phyloP scores from a whole-genome alignment of 2,797 vertebrate species.

The Macroramphosus scolopax region DNA sequence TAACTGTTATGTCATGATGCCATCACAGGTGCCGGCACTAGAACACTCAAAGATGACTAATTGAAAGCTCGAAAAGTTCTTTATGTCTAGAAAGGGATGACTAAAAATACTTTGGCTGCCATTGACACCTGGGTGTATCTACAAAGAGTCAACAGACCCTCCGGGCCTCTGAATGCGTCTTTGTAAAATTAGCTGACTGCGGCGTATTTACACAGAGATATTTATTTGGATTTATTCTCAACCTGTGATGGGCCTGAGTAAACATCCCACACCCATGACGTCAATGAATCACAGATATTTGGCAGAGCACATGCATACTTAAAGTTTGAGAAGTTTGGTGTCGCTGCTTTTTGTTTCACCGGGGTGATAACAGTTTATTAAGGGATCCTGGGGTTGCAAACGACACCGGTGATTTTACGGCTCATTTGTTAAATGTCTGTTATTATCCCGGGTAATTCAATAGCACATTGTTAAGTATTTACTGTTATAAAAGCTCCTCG shows the following conservation, averaged over 20 bases:
- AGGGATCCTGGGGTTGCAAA: constrained; percentile 7
- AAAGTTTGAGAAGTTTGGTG: constrained; percentile 1
- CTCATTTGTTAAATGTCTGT: constrained; percentile 60
- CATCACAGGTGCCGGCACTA: too few species aligned
- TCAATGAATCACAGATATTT: constrained; percentile 30
- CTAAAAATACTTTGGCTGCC: not conserved
- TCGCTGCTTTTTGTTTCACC: not conserved
- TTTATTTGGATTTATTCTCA: constrained; percentile 29
- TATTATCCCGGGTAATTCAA: constrained; percentile 53
- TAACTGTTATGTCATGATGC: too few species aligned
- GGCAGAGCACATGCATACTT: constrained; percentile 20
- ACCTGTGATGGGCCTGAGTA: constrained; percentile 50
- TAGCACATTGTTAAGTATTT: constrained; percentile 67
- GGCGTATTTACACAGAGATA: too few species aligned
- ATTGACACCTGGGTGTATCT: not conserved
- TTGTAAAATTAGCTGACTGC: constrained; percentile 43
- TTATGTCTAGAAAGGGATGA: not conserved
- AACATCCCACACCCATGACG: constrained; percentile 29
- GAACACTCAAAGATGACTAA: too few species aligned
- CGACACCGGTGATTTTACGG: constrained; percentile 35
- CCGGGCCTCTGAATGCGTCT: constrained; percentile 22
- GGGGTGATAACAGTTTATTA: not conserved
- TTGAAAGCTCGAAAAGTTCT: not conserved
- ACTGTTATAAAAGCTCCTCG: constrained; percentile 37
- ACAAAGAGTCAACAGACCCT: constrained; percentile 5